Evolutionary conservation across 2,113 vertebrate genomes (phyloP).

Genomic region (Progne subis): DNA sequence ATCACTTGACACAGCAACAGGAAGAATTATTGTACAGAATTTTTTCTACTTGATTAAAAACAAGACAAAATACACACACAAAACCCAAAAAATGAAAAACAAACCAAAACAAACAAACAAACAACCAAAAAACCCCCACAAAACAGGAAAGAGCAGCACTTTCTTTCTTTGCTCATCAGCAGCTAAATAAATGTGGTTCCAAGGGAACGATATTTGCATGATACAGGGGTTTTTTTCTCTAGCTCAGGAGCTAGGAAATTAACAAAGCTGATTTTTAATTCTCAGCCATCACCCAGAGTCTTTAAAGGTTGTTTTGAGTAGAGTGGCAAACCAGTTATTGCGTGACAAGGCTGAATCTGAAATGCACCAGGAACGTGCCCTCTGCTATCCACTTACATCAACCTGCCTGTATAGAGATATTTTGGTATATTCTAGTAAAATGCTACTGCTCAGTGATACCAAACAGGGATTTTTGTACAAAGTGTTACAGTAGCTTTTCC

Average conservation of each 20-base stretch:
- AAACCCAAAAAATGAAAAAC: no score
- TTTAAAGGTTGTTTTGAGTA: not conserved
- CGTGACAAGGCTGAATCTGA: not conserved
- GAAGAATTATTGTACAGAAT: not conserved
- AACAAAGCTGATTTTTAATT: not conserved
- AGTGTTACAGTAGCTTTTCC: not conserved
- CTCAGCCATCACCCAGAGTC: not conserved
- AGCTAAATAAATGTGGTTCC: not conserved
- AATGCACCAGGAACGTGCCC: not conserved
- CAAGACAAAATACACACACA: no score
- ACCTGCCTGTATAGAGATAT: not conserved
- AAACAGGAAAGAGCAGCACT: not conserved
- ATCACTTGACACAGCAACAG: not conserved
- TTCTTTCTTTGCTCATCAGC: not conserved
- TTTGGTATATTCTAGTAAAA: not conserved
- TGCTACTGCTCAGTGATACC: not conserved
- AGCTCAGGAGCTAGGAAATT: not conserved
- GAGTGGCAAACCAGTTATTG: not conserved
- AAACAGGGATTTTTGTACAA: not conserved
- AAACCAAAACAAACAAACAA: no score
- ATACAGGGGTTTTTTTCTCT: not conserved
- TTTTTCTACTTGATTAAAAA: not conserved
- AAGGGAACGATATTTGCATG: not conserved
- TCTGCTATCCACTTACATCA: not conserved
- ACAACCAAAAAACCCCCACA: no score